A percentile compares a stretch with the other conserved stretches of the same genome.
Conservation (phyloP, 2,113 vertebrate species). For the Boleophthalmus pectinirostris region DNA sequence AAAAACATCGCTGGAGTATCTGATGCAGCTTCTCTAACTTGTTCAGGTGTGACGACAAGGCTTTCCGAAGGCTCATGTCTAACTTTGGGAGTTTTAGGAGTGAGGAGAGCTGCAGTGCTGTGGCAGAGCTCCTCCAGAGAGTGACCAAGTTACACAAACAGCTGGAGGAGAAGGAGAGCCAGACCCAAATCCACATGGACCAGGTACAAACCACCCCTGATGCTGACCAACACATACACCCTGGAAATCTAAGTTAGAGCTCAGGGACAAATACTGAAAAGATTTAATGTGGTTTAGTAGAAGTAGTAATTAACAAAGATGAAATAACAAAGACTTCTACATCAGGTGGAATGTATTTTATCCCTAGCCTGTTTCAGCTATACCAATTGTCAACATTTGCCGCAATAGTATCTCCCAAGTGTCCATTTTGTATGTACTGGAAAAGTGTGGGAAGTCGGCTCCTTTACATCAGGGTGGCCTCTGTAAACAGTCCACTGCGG, state of each 20-base stretch:
- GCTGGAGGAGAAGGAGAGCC: slow-evolving; percentile 76
- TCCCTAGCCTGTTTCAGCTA: background rate
- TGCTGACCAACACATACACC: background rate
- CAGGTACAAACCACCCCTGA: slow-evolving; percentile 77
- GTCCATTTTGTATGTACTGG: background rate
- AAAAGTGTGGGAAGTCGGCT: background rate
- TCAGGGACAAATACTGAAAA: background rate
- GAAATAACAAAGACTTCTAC: no score
- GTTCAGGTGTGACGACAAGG: slow-evolving; percentile 82
- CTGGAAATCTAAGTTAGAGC: background rate
- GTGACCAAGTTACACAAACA: slow-evolving; percentile 75
- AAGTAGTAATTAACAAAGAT: background rate
- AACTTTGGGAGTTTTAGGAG: slow-evolving; percentile 61
- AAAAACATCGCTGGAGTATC: background rate
- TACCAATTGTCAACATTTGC: background rate
- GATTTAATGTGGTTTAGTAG: background rate
- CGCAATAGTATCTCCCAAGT: background rate
- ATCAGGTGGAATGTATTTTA: no score
- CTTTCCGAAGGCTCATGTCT: slow-evolving; percentile 71
- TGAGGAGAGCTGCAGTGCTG: slow-evolving; percentile 60
- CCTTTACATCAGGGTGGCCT: slow-evolving; percentile 24
- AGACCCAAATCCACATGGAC: slow-evolving; percentile 69
- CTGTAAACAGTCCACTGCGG: background rate
- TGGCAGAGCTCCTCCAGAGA: slow-evolving; percentile 73
- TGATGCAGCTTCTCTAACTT: background rate